phyloP scores from a whole-genome alignment of 2,113 vertebrate species.

The Ariopsis seemanni region DNA sequence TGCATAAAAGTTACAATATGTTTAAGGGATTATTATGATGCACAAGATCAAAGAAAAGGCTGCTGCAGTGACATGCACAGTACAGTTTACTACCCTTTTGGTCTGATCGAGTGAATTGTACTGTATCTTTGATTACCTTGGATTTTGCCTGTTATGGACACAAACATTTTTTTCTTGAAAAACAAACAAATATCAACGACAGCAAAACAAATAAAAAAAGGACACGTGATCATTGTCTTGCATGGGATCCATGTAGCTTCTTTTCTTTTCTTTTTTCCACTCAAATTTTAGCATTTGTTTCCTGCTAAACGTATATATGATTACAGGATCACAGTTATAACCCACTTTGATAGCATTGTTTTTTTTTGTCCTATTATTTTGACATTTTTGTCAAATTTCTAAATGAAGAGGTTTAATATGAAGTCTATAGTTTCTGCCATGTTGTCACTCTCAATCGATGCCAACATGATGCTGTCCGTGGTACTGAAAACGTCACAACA shows the following conservation, averaged over 20 bases:
- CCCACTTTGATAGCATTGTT: background rate
- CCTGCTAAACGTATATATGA: background rate
- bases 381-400: background rate
- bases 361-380: background rate
- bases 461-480: background rate
- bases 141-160: background rate
- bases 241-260: background rate
- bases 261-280: background rate
- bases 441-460: background rate
- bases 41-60: background rate
- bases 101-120: background rate
- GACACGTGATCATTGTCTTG: background rate
- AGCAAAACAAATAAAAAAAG: background rate
- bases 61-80: background rate
- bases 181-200: background rate
- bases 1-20: no score
- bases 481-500: conserved; percentile 7
- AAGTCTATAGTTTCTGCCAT: background rate
- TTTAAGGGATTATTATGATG: no score
- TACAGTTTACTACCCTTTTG: background rate
- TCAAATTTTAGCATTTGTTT: background rate
- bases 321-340: background rate
- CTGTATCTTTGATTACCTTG: background rate
- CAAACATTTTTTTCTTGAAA: background rate
- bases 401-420: background rate